A percentile compares a stretch with the other conserved stretches of the same genome.
Conservation (phyloP, 30 jellyfish, hydroid and myxozoan genomes). For the Morbakka virulenta region DNA sequence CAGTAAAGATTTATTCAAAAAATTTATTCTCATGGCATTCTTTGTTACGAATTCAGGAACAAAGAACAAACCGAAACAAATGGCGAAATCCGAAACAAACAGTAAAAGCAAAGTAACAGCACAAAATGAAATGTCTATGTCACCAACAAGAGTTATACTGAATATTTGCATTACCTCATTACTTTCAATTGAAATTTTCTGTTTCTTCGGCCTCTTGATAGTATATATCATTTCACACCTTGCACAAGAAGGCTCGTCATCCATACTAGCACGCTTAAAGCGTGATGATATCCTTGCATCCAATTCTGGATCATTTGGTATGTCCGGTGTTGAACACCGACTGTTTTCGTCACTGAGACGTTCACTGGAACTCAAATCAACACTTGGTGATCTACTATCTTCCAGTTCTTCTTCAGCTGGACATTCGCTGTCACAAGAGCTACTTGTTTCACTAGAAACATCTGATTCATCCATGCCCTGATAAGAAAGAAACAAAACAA, state of each 20-base stretch:
- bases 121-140: too few relatives aligned
- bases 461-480: conserved; percentile 74
- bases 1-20: too few relatives aligned
- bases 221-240: conserved; percentile 74
- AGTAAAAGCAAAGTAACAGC: too few relatives aligned
- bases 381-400: conserved; percentile 14
- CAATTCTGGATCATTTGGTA: conserved; percentile 65
- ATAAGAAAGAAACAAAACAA: too few relatives aligned
- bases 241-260: conserved; percentile 77
- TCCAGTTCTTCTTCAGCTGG: conserved; percentile 36
- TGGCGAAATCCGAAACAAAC: too few relatives aligned
- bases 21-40: too few relatives aligned
- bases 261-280: conserved; percentile 57
- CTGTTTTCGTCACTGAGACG: conserved; percentile 16
- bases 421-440: conserved; percentile 46
- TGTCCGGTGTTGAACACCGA: conserved; percentile 55
- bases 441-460: conserved; percentile 52
- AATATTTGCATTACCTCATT: conserved; percentile 15
- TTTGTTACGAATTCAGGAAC: too few relatives aligned
- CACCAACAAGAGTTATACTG: too few relatives aligned
- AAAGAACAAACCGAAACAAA: too few relatives aligned
- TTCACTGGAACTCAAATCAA: neutral
- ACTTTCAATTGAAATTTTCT: conserved; percentile 6
- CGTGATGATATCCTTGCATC: conserved; percentile 49
- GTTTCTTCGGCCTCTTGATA: conserved; percentile 69